Percentiles rank a stretch among this genome's conserved stretches.
phyloP scores from a whole-genome alignment of 2,888 invertebrate species.

The Bombylius major region DNA sequence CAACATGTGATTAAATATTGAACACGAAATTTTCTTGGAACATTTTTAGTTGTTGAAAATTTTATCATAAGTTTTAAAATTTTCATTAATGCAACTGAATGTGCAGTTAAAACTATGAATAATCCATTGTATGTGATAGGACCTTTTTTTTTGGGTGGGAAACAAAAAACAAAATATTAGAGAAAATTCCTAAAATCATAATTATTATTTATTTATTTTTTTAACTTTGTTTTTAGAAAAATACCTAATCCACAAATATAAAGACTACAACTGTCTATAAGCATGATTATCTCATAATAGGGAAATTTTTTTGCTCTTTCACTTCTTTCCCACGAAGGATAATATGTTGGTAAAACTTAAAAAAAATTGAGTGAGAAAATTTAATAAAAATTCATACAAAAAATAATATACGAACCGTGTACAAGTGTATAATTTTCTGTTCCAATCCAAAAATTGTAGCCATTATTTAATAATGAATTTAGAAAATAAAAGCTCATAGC shows the following conservation, averaged over 20 bases:
- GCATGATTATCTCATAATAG: neutral
- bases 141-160: too few species aligned
- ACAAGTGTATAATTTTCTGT: neutral
- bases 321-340: neutral
- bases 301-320: neutral
- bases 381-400: neutral
- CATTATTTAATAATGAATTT: neutral
- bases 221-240: too few species aligned
- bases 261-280: neutral
- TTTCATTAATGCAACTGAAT: neutral
- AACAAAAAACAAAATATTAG: neutral
- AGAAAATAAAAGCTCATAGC: neutral
- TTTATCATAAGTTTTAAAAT: neutral
- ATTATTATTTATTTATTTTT: too few species aligned
- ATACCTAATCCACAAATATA: neutral
- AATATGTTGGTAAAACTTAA: neutral
- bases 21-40: neutral
- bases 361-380: neutral
- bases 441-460: neutral
- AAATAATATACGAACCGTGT: neutral
- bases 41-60: neutral
- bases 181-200: neutral
- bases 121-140: neutral
- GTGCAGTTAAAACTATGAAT: neutral
- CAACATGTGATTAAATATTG: neutral